Evolutionary conservation across 1,140 invertebrate genomes (phyloP), one percentile per base, ranked within the genome.

Genomic region (Andricus grossulariae): DNA sequence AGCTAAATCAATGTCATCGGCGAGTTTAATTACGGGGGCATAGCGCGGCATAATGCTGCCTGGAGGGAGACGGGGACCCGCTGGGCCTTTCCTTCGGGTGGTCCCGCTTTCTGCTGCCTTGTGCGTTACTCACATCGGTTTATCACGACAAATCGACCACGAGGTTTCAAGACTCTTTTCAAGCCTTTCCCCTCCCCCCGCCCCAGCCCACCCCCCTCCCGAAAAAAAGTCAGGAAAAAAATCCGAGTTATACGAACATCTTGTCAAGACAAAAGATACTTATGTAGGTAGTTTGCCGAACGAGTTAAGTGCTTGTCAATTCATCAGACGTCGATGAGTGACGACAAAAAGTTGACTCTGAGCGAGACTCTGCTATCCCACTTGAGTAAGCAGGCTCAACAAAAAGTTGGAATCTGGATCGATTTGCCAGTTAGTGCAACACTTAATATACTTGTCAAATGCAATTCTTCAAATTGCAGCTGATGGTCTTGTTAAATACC

Each of bases 1-100:
- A 87, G 83, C 85, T 87, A 87, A 87, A 87, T 87, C 86, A 87
- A 86, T 82, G 85, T 87, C 86, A 86, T 87, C 84, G 83, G 85
- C 80, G 82, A 83, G 84, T 83, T 86, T 87, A 85, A 85, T 87
- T 86, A 84, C 85, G 79, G 82, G 80, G 79, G 75, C 81, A 78
- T 78, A 77, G 79, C 80, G 55, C 75, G 78, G 73, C 50, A 54
- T 54, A 54, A 54, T 54, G 52, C 39, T 39, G 60, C 32, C 39
- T 39, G 75, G 79, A 80, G 75, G 75, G 73, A 80, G 71, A 71
- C 71, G 79, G 73, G 80, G 75, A 74, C 78, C 77, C 75, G 81
- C 79, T 81, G 83, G 73, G 80, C 76, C 25, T 66, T 66, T 66
- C 25, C 81, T 82, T 87, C 81, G 86, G 86, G 86, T 86, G 86